Evolutionary conservation across 2,113 vertebrate species (phyloP), one percentile per base, ranked within the genome.

Genomic region (Pseudolaguvia tuberculata): DNA sequence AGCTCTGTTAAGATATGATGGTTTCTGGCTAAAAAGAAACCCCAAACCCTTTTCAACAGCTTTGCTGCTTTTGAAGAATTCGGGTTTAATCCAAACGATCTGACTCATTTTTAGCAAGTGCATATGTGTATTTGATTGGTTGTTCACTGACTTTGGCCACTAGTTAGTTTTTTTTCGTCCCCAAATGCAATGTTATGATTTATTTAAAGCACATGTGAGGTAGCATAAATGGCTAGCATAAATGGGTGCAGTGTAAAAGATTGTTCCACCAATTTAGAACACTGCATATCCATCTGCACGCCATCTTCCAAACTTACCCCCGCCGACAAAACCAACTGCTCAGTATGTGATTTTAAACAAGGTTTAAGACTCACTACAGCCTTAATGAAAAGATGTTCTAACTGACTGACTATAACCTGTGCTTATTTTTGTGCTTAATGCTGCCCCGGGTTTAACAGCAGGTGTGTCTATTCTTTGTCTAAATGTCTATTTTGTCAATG

Each of bases 371-470:
- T 50, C 23, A 67, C 5, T 50, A 50, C 45, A 50, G 9, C 45
- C 50, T 4, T 4, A 50, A 1, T 50, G 45, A 50, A 48, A 20
- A 9, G 45, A 18, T 50, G 45, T 47, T 45, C 23, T 23, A 55
- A 20, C 55, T 61, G 23, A 70, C 62, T 62, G n/a, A n/a, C n/a
- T n/a, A n/a, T n/a, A 70, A 70, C 62, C 39, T 78, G 39, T 76
- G 17, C 45, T 73, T 68, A 79, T 83, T 55, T 47, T 25, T 42
- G 56, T 39, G 42, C 57, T 72, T 58, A 74, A 84, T 70, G 88
- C 91, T 88, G 83, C 88, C 52, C 76, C 85, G 71, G 89, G 88
- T 88, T 79, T 84, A 83, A 87, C 82, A 88, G 86, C 71, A 68
- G 88, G 87, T 89, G 79, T 89, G 89, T 90, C 81, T 51, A 51